Conservation (phyloP, 2,888 invertebrate genomes). For the Mamestra brassicae region DNA sequence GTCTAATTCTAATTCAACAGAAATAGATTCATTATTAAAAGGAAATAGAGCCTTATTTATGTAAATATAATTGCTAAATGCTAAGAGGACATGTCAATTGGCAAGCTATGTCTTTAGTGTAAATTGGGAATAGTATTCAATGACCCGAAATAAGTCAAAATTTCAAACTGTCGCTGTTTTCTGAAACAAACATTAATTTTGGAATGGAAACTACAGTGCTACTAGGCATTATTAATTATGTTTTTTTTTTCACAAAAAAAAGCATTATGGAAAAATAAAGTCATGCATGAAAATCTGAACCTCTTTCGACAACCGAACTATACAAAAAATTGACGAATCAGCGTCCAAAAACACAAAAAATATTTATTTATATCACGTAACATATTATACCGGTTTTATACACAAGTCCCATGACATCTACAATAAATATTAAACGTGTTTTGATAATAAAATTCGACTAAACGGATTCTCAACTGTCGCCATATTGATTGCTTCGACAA, state of each 20-base stretch:
- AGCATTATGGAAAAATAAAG: not conserved
- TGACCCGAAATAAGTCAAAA: conserved; percentile 26
- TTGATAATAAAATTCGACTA: conserved; percentile 61
- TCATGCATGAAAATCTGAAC: not conserved
- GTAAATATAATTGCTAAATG: conserved; percentile 17
- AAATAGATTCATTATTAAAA: conserved; percentile 9
- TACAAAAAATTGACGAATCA: not conserved
- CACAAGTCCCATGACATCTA: conserved; percentile 39
- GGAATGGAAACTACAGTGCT: not conserved
- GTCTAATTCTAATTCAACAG: not conserved
- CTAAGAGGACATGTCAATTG: conserved; percentile 18
- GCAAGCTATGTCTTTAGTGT: not conserved
- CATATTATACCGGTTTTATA: conserved; percentile 50
- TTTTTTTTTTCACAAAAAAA: not conserved
- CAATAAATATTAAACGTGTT: conserved; percentile 63
- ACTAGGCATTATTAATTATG: not conserved
- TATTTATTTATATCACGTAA: conserved; percentile 45
- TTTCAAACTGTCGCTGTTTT: conserved; percentile 3
- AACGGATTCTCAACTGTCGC: conserved; percentile 64
- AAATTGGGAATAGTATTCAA: conserved; percentile 14
- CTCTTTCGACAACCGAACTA: not conserved
- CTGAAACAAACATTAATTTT: not conserved
- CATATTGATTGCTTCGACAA: conserved; percentile 70
- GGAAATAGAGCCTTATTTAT: conserved; percentile 28
- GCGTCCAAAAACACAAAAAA: conserved; percentile 24